phyloP scores from a whole-genome alignment of 1,140 invertebrate genomes.

The Aphelenchoides fujianensis region DNA sequence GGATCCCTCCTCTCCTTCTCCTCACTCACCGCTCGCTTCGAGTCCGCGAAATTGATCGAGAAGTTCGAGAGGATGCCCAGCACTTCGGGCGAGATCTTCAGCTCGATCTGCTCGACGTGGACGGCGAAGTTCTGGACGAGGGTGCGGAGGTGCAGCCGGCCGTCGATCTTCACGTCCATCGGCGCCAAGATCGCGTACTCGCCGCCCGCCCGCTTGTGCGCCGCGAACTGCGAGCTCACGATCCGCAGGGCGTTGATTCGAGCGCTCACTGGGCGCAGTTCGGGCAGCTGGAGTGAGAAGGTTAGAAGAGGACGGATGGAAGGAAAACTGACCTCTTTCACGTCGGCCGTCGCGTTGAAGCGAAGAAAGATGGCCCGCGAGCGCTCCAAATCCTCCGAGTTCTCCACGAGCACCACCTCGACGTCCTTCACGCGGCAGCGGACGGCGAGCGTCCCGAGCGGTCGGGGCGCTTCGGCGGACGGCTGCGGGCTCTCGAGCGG shows the following conservation, averaged over 20 bases:
- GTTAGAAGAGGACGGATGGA: conserved; percentile 9
- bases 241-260: conserved; percentile 75
- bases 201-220: conserved; percentile 38
- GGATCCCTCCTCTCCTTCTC: too few relatives aligned
- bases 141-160: not conserved
- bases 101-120: conserved; percentile 17
- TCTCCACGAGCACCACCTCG: conserved; percentile 88
- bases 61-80: conserved; percentile 81
- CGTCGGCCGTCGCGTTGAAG: conserved; percentile 66
- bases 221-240: conserved; percentile 66
- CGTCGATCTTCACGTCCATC: conserved; percentile 69
- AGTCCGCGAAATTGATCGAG: conserved; percentile 69
- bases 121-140: not conserved
- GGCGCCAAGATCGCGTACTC: conserved; percentile 72
- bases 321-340: conserved; percentile 33
- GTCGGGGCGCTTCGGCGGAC: conserved; percentile 16
- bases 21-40: conserved; percentile 35
- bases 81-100: conserved; percentile 78
- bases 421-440: conserved; percentile 80
- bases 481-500: conserved; percentile 52
- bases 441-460: conserved; percentile 69
- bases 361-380: conserved; percentile 85
- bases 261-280: conserved; percentile 62
- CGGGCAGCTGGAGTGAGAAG: conserved; percentile 29
- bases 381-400: conserved; percentile 73